Conservation (phyloP, 1,140 invertebrate genomes). For the Euura lappo region DNA sequence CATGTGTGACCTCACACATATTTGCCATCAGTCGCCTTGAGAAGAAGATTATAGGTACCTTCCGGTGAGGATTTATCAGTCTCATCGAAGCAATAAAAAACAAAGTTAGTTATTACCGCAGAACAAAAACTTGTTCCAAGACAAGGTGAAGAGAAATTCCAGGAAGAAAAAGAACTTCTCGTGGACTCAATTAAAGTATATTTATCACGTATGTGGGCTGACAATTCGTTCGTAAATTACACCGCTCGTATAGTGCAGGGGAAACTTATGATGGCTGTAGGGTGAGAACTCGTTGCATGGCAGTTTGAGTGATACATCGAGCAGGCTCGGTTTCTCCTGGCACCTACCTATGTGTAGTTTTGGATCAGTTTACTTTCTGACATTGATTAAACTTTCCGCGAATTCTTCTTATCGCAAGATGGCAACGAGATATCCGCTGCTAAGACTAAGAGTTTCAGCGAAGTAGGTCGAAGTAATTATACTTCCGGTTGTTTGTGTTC, state of each 20-base stretch:
- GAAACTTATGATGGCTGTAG: not conserved
- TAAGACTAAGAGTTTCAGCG: not conserved
- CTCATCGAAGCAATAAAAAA: not conserved
- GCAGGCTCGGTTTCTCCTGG: not conserved
- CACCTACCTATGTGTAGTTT: not conserved
- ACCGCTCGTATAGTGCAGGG: not conserved
- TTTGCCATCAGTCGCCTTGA: not conserved
- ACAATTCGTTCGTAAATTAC: slow-evolving; percentile 7
- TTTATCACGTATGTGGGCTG: not conserved
- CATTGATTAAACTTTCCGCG: not conserved
- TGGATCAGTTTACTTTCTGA: not conserved
- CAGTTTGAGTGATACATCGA: not conserved
- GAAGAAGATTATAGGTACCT: not conserved
- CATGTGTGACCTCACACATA: not conserved
- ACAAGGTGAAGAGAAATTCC: not conserved
- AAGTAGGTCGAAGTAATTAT: not conserved
- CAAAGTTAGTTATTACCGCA: not conserved
- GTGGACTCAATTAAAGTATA: not conserved
- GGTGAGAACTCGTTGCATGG: not conserved
- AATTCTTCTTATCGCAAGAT: not conserved
- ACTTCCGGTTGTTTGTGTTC: not conserved
- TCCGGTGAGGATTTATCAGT: not conserved
- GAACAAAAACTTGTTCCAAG: not conserved
- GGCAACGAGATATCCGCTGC: not conserved
- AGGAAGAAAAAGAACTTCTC: not conserved